These are phyloP conservation scores for Loripinus fragilis DNA, from an alignment of 2,888 invertebrate genomes.

Conservation along the genomic window DNA sequence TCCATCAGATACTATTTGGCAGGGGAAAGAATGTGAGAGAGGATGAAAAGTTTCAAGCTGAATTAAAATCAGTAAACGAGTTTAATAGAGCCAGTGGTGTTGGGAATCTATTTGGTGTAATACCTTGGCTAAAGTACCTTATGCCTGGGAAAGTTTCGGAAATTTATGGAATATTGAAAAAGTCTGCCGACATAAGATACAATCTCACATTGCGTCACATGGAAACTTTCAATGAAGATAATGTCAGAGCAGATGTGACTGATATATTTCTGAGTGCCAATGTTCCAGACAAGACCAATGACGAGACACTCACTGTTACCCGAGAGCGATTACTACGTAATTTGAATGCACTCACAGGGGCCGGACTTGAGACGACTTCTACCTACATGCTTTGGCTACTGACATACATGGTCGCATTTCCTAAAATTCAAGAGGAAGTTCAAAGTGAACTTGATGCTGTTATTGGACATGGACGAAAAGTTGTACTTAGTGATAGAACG, in stretches of 20 bases:
- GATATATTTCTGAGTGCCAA: slow-evolving; percentile 59
- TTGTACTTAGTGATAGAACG: slow-evolving; percentile 42
- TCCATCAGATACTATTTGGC: slow-evolving; percentile 56
- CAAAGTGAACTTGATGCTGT: slow-evolving; percentile 65
- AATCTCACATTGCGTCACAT: too few relatives aligned
- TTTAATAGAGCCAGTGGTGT: too few relatives aligned
- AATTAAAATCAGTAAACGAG: too few relatives aligned
- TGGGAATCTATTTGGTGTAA: too few relatives aligned
- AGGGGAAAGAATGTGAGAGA: slow-evolving; percentile 5
- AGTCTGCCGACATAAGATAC: too few relatives aligned
- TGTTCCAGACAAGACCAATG: not conserved
- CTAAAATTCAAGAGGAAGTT: slow-evolving; percentile 58
- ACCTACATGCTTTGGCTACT: slow-evolving; percentile 58
- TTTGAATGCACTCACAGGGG: slow-evolving; percentile 60
- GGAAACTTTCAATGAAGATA: not conserved
- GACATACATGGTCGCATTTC: slow-evolving; percentile 16
- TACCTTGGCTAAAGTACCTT: too few relatives aligned
- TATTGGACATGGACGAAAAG: slow-evolving; percentile 51
- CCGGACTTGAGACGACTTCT: slow-evolving; percentile 66
- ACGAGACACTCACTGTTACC: slow-evolving; percentile 14
- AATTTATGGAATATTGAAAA: too few relatives aligned
- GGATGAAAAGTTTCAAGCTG: not conserved
- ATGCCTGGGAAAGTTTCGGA: too few relatives aligned
- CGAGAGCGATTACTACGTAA: slow-evolving; percentile 46
- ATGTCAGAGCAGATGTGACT: slow-evolving; percentile 60